phyloP scores from a whole-genome alignment of 2,888 invertebrate species.

The Aphidius colemani region DNA sequence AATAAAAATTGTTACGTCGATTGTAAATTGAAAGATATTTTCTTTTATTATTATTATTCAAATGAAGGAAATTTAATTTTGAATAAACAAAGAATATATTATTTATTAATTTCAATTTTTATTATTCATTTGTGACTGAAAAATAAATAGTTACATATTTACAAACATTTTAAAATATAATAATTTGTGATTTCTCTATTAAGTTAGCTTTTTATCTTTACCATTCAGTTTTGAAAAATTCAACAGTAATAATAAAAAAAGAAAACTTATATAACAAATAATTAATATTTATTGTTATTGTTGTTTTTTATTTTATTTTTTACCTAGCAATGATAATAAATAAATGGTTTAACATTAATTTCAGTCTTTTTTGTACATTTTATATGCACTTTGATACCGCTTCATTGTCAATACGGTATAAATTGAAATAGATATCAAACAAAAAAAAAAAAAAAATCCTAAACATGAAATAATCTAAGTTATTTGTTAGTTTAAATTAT shows the following conservation, averaged over 20 bases:
- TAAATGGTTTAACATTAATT: conserved; percentile 2
- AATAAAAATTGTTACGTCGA: background rate
- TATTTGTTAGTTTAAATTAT: background rate
- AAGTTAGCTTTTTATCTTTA: too few species aligned
- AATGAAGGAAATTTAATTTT: background rate
- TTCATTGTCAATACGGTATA: background rate
- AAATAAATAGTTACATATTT: conserved; percentile 18
- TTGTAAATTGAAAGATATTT: background rate
- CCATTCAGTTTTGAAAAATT: too few species aligned
- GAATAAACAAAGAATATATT: background rate
- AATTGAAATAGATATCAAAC: too few species aligned
- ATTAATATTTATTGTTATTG: background rate
- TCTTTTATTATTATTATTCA: background rate
- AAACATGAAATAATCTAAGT: background rate
- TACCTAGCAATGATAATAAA: background rate
- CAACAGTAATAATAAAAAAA: background rate
- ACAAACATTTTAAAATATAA: conserved; percentile 6
- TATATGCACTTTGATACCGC: background rate
- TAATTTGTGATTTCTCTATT: background rate
- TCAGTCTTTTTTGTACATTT: conserved; percentile 15
- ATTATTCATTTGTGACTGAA: conserved; percentile 14
- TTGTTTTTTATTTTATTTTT: background rate
- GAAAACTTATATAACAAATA: conserved; percentile 1
- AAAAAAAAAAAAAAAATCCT: background rate
- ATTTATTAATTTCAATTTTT: conserved; percentile 7